Conservation (phyloP, 2,797 vertebrate species). For the Coregonus suidteri region DNA sequence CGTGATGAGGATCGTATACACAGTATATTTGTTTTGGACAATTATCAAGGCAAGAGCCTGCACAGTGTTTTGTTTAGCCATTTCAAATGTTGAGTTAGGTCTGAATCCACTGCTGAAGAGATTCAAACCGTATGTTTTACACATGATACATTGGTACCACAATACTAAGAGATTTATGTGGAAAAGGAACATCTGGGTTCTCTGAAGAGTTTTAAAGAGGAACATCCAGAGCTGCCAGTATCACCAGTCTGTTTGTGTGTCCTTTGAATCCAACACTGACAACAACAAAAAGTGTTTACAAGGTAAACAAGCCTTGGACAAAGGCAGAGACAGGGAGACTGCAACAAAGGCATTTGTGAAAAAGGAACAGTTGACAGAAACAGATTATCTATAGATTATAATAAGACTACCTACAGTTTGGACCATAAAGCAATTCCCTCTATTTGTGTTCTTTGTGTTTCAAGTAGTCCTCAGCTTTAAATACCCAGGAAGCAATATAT, state of each 20-base stretch:
- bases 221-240: slow-evolving; percentile 19
- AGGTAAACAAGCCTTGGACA: slow-evolving; percentile 49
- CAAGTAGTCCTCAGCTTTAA: slow-evolving; percentile 55
- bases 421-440: slow-evolving; percentile 35
- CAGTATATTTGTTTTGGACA: slow-evolving; percentile 53
- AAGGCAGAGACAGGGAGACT: slow-evolving; percentile 5
- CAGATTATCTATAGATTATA: slow-evolving; percentile 22
- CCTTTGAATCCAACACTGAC: slow-evolving; percentile 36
- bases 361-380: slow-evolving; percentile 9
- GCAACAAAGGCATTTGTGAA: slow-evolving; percentile 21
- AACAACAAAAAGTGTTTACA: slow-evolving; percentile 55
- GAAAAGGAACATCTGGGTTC: slow-evolving; percentile 1
- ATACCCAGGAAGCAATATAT: slow-evolving; percentile 74
- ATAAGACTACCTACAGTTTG: slow-evolving; percentile 35
- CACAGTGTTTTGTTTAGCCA: slow-evolving; percentile 28
- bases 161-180: neutral
- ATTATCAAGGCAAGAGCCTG: slow-evolving; percentile 40
- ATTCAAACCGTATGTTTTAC: slow-evolving; percentile 29
- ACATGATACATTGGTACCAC: neutral
- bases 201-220: slow-evolving; percentile 6
- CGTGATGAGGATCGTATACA: neutral
- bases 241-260: slow-evolving; percentile 16
- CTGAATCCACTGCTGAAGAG: neutral
- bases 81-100: slow-evolving; percentile 33
- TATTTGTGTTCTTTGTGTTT: slow-evolving; percentile 52